Base-by-base conservation (phyloP, 2,797 vertebrate species). In the Myripristis jacobus region DNA sequence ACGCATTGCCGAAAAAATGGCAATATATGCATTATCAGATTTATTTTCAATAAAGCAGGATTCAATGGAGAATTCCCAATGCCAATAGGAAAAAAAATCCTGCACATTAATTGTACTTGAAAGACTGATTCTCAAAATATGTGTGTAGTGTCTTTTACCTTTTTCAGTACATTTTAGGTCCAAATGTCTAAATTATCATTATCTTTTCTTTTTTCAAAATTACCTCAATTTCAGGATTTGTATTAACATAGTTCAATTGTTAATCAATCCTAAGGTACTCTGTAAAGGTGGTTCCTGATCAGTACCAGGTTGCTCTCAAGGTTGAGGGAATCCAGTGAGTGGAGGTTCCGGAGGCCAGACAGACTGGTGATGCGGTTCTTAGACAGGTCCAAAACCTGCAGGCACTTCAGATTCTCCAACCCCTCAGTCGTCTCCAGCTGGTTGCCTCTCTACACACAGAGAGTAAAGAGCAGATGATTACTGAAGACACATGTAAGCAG, bases 291-390 rank as follows among this genome's bases (percentile, higher is more conserved):
- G 0, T 43, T 27, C 62, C 8, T 24, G 19, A 77, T 47, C n/a
- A 38, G 21, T 90, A 98, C 97, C 96, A 94, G 92, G 87, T 99
- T 99, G 15, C 92, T 88, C 70, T 98, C 91, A 9, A 99, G 87
- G 89, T 95, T 91, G 82, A 99, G 78, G 6, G 58, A 62, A 79
- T 95, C 92, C 29, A 99, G 84, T 0, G 95, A 73, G n/a, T 91
- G 69, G 2, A 96, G 95, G 13, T 80, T 92, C 73, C 95, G 93
- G 47, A 99, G 89, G 25, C 97, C 97, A 43, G 90, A 88, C 18
- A 98, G 92, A 47, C 90, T 93, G 18, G 75, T 88, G 74, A 99
- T 96, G 76, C 85, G 88, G 90, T 99, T 99, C 52, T 80, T 70
- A 27, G 96, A 96, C 89, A 99, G 84, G 76, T 99, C 95, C 55